phyloP scores from a whole-genome alignment of 2,797 vertebrate genomes.

The Scolopax bukidnonensis region DNA sequence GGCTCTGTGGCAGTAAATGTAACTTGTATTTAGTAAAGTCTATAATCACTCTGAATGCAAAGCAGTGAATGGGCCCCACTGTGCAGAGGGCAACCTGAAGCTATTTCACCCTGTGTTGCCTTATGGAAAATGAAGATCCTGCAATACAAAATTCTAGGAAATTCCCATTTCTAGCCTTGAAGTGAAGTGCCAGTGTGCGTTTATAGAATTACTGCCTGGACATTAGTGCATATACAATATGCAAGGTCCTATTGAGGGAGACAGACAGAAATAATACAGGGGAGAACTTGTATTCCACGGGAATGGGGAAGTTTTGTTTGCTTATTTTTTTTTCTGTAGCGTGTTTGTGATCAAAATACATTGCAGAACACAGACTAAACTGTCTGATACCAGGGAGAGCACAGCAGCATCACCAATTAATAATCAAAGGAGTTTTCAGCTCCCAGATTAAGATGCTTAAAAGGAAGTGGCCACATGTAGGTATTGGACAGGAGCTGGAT shows the following conservation, averaged over 20 bases:
- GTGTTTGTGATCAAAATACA: background rate
- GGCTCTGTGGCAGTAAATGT: background rate
- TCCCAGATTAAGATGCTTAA: background rate
- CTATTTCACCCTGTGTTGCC: background rate
- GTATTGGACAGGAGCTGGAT: background rate
- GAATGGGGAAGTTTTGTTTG: background rate
- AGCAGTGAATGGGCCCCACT: background rate
- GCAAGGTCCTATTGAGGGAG: background rate
- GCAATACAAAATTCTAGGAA: background rate
- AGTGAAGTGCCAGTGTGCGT: background rate
- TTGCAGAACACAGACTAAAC: background rate
- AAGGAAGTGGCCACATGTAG: background rate
- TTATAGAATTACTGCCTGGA: constrained; percentile 7
- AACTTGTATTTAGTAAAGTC: background rate
- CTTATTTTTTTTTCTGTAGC: background rate
- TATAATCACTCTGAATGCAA: background rate
- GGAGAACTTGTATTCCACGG: background rate
- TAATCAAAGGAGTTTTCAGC: background rate
- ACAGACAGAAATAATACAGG: background rate
- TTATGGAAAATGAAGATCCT: background rate
- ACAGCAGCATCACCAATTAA: background rate
- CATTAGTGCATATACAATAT: background rate
- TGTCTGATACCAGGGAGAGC: background rate
- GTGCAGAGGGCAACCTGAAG: background rate
- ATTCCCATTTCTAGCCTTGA: background rate